Base-by-base conservation (phyloP, 2,888 invertebrate genomes). In the Heliconius ismenius region DNA sequence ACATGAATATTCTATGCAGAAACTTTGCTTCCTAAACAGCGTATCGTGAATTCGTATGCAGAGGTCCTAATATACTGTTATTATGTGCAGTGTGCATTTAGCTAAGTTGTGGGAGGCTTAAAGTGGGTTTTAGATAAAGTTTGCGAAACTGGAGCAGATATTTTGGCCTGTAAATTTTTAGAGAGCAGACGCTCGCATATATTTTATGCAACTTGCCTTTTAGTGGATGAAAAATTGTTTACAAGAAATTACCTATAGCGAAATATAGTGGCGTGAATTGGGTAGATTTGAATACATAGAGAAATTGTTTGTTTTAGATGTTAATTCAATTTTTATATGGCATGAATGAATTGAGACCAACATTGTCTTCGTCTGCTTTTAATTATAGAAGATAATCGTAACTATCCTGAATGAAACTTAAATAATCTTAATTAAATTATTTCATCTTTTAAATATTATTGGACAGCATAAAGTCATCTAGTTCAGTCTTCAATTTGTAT, bases 1-100 rank as follows among this genome's bases (percentile, higher is more conserved):
- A 80, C 80, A 82, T 82, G 83, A 82, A 84, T 84, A 84, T 83
- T 84, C 82, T 80, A 79, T 79, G 78, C 77, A 73, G 76, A 72
- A 79, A 79, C 76, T 80, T 81, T 72, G 69, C 78, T 78, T 72
- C 72, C 78, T 78, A 76, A 75, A 73, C 77, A 76, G 67, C 28
- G 65, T 76, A 78, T 77, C 75, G 73, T 79, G 79, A 77, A 75
- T 78, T 74, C 76, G 78, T 75, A 76, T 73, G 75, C 75, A 73
- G 67, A 73, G 76, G 76, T 76, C 68, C 75, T 78, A 79, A 79
- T 78, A 73, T 78, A 78, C 54, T 69, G 65, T 76, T 78, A 79
- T 78, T 77, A 78, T 76, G 77, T 80, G 79, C 76, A 77, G 75
- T 79, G 75, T 75, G 76, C 80, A 80, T 79, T 79, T 79, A 78